These are phyloP conservation scores for Oscheius sp. DNA, from an alignment of 1,140 invertebrate genomes.

Conservation along the genomic window DNA sequence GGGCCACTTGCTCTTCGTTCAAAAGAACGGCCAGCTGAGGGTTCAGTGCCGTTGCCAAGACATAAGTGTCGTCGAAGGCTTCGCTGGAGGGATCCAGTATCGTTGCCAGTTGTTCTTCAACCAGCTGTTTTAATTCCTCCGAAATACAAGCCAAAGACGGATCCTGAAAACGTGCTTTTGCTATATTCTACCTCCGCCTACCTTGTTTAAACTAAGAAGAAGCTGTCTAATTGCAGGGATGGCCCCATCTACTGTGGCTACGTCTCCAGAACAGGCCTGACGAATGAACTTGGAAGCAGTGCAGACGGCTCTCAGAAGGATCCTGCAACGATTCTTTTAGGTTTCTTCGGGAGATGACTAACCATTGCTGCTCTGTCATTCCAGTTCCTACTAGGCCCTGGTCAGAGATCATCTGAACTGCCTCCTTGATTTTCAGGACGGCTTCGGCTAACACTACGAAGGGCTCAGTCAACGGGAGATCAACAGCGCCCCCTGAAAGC, in stretches of 20 bases:
- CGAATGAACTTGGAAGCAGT: background rate
- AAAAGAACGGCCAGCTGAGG: conserved; percentile 46
- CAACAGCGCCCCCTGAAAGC: conserved; percentile 31
- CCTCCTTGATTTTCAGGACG: conserved; percentile 30
- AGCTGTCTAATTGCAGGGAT: conserved; percentile 48
- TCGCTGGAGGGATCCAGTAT: conserved; percentile 29
- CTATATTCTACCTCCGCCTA: no score
- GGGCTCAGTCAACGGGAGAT: conserved; percentile 32
- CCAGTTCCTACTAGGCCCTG: conserved; percentile 18
- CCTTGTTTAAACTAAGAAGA: conserved; percentile 40
- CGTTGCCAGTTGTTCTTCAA: conserved; percentile 20
- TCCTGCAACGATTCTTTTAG: no score
- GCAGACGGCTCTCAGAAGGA: conserved; percentile 12
- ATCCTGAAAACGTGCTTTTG: conserved; percentile 9
- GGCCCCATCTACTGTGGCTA: conserved; percentile 44
- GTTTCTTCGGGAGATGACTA: no score
- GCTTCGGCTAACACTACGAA: conserved; percentile 23
- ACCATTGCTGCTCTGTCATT: conserved; percentile 34
- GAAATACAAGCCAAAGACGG: conserved; percentile 29
- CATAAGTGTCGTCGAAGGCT: conserved; percentile 43
- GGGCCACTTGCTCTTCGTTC: conserved; percentile 39
- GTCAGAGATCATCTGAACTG: conserved; percentile 23
- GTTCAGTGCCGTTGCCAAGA: conserved; percentile 48
- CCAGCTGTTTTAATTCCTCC: conserved; percentile 14
- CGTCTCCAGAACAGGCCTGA: conserved; percentile 13